These are phyloP conservation scores for Macrobrachium nipponense DNA, from an alignment of 1,140 invertebrate genomes.

Conservation along the genomic window DNA sequence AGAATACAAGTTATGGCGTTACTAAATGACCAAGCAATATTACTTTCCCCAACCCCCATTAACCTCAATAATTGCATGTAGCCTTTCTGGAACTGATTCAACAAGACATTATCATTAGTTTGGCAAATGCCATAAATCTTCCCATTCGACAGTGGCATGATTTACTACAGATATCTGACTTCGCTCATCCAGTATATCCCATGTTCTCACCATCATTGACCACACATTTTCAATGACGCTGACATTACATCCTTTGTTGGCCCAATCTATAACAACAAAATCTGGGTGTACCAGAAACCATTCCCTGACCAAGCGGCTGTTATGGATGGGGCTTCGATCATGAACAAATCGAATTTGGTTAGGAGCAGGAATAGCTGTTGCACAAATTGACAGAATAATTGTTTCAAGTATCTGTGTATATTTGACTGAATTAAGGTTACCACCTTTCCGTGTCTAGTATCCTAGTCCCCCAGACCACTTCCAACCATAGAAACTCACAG, in stretches of 20 bases:
- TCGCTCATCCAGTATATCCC: constrained; percentile 9
- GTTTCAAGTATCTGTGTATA: background rate
- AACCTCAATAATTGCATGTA: background rate
- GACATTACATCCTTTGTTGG: background rate
- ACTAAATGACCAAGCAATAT: constrained; percentile 8
- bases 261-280: background rate
- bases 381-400: background rate
- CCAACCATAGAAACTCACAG: background rate
- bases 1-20: background rate
- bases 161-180: constrained; percentile 11
- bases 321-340: constrained; percentile 2
- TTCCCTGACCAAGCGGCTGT: background rate
- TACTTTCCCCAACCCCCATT: background rate
- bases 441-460: constrained; percentile 7
- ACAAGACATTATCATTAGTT: constrained; percentile 26
- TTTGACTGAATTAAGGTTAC: constrained; percentile 2
- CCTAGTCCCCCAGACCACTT: too few relatives aligned
- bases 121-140: constrained; percentile 7
- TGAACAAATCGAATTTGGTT: constrained; percentile 18
- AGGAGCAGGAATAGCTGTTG: constrained; percentile 19
- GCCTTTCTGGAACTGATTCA: constrained; percentile 13
- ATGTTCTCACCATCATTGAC: constrained; percentile 21
- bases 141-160: constrained; percentile 18
- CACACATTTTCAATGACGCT: background rate
- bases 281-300: constrained; percentile 2